Percentiles rank a stretch among this genome's conserved stretches.
Conservation (phyloP, 2,113 vertebrate genomes). For the Nematolebias whitei region DNA sequence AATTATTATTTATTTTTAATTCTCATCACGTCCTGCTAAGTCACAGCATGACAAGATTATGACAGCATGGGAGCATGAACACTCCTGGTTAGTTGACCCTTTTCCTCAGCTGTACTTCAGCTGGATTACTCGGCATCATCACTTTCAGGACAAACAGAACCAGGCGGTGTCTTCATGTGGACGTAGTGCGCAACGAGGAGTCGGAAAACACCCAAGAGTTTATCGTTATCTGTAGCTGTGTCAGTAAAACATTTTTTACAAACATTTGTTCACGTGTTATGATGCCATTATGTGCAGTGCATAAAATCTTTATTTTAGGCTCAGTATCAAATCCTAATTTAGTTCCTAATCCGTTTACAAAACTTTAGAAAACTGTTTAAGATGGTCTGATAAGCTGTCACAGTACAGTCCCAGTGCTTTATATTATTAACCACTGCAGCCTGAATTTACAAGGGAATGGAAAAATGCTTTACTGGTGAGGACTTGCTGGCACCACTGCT, state of each 20-base stretch:
- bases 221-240: not conserved
- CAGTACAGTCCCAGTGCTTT: no score
- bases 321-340: no score
- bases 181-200: not conserved
- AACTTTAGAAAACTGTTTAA: not conserved
- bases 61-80: constrained; percentile 18
- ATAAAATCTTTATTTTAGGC: no score
- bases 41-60: constrained; percentile 55
- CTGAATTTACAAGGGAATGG: not conserved
- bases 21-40: constrained; percentile 47
- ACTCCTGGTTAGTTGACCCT: constrained; percentile 28
- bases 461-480: constrained; percentile 8
- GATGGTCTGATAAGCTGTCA: no score
- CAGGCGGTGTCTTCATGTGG: not conserved
- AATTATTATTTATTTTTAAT: not conserved
- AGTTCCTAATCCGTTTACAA: not conserved
- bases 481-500: not conserved
- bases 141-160: not conserved
- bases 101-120: constrained; percentile 17
- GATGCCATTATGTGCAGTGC: no score
- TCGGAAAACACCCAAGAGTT: not conserved
- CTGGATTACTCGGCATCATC: constrained; percentile 36
- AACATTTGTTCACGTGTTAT: no score
- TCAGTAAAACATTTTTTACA: no score
- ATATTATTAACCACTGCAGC: not conserved